Base-by-base conservation (phyloP, 2,113 vertebrate genomes). In the Mormyrus lacerda region DNA sequence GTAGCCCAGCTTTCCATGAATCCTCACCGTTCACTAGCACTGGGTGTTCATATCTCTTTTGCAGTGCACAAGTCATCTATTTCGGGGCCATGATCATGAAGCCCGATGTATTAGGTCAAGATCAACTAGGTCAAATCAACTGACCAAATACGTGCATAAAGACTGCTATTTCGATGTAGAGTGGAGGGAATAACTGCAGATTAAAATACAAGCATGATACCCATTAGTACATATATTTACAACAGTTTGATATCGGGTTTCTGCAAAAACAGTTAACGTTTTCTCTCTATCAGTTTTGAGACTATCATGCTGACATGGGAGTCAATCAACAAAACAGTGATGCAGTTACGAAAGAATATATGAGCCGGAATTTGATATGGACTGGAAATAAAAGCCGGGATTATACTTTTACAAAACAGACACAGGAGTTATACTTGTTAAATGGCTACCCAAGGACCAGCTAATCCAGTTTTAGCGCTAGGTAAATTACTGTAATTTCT, bases 341-440 rank as follows among this genome's bases (percentile, higher is more conserved):
- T 87, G 50, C 85, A 87, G 45, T 87, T 87, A 87, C n/a, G 15
- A 87, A 87, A 35, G 27, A 19, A 35, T 35, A 87, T 55, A 55
- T 21, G 50, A 87, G 50, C 85, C 50, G 27, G 50, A 87, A 87
- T 87, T 17, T 53, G 50, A 87, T 53, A 87, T 53, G 50, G 27
- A 51, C 85, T 53, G 27, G 50, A 55, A 55, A 48, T 53, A 48
- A 27, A 48, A 47, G 4, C 47, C 13, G 2, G n/a, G 47, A 87
- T 87, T 87, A 53, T 48, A 53, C 47, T 87, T 55, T 87, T 39
- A 55, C 85, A 55, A 84, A 87, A 87, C 85, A 87, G 85, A n/a
- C 85, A 87, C 50, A 39, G 0, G 47, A 24, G 45, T 86, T 51
- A 19, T 50, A 39, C 50, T 87, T 87, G 47, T 87, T 87, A 53